These are phyloP conservation scores for Hypercompe scribonia DNA, from an alignment of 2,888 invertebrate genomes.

Conservation along the genomic window DNA sequence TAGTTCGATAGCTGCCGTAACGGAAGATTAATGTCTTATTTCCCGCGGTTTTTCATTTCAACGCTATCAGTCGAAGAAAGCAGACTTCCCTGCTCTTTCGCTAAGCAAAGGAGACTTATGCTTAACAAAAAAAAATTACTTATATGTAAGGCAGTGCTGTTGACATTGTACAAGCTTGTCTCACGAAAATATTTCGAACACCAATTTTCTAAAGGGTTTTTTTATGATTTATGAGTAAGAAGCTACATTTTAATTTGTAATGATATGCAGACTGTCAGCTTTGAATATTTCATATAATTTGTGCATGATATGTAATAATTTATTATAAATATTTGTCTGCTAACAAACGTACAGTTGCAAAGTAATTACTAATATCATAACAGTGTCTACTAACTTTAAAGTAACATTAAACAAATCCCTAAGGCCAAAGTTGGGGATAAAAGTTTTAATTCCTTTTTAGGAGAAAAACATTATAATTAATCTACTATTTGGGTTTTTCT, in stretches of 20 bases:
- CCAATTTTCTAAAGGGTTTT: conserved; percentile 41
- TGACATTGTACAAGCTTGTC: conserved; percentile 72
- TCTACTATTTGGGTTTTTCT: conserved; percentile 41
- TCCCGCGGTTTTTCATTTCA: conserved; percentile 60
- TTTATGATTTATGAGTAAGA: conserved; percentile 50
- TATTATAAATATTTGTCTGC: conserved; percentile 49
- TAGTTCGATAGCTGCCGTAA: conserved; percentile 67
- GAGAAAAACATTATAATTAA: conserved; percentile 46
- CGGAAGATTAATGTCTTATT: conserved; percentile 51
- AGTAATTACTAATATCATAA: conserved; percentile 49
- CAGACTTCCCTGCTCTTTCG: conserved; percentile 62
- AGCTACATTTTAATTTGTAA: conserved; percentile 61
- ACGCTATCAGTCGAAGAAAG: conserved; percentile 65
- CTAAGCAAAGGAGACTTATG: conserved; percentile 61
- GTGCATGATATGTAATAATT: conserved; percentile 81
- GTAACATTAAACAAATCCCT: conserved; percentile 49
- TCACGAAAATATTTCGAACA: conserved; percentile 58
- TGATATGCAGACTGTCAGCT: conserved; percentile 80
- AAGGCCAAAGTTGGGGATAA: conserved; percentile 47
- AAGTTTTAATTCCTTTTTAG: conserved; percentile 44
- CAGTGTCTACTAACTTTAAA: conserved; percentile 52
- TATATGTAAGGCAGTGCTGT: conserved; percentile 85
- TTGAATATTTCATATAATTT: conserved; percentile 63
- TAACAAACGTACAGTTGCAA: conserved; percentile 47
- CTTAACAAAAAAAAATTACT: conserved; percentile 71